phyloP scores from a whole-genome alignment of 2,888 invertebrate genomes.

The Helicoverpa assulta region DNA sequence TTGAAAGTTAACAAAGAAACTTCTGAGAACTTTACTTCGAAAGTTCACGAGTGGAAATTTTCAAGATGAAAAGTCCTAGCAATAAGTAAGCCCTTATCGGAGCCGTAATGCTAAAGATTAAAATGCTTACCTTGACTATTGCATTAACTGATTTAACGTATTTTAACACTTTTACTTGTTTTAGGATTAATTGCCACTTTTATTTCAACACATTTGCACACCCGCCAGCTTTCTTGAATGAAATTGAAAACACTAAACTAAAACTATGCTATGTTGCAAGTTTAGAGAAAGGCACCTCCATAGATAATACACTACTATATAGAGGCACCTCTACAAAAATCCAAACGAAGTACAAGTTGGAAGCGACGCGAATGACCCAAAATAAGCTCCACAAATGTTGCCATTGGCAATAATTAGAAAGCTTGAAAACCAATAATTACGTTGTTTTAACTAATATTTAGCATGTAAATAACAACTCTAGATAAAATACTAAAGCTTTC shows the following conservation, averaged over 20 bases:
- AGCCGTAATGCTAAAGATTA: conserved; percentile 71
- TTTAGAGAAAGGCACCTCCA: conserved; percentile 90
- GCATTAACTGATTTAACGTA: conserved; percentile 83
- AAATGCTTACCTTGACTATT: conserved; percentile 87
- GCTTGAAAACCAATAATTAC: conserved; percentile 71
- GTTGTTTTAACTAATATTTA: conserved; percentile 2
- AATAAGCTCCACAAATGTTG: conserved; percentile 89
- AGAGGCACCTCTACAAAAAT: conserved; percentile 89
- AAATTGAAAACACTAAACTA: conserved; percentile 88
- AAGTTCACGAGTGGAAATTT: conserved; percentile 90
- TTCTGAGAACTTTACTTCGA: conserved; percentile 86
- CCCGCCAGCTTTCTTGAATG: conserved; percentile 89
- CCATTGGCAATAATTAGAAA: conserved; percentile 78
- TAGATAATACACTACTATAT: too few species aligned
- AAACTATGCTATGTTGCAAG: conserved; percentile 89
- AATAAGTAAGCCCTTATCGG: conserved; percentile 81
- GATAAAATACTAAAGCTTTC: neutral
- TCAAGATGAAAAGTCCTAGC: conserved; percentile 89
- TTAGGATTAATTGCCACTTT: conserved; percentile 76
- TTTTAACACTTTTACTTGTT: conserved; percentile 74
- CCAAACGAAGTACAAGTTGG: conserved; percentile 88
- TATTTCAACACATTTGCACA: conserved; percentile 85
- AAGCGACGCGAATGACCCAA: conserved; percentile 90
- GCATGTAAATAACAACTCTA: conserved; percentile 13
- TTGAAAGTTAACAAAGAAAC: conserved; percentile 83